Evolutionary conservation across 1,140 invertebrate genomes (phyloP), one percentile per base, ranked within the genome.

Genomic region (Anastrepha ludens): DNA sequence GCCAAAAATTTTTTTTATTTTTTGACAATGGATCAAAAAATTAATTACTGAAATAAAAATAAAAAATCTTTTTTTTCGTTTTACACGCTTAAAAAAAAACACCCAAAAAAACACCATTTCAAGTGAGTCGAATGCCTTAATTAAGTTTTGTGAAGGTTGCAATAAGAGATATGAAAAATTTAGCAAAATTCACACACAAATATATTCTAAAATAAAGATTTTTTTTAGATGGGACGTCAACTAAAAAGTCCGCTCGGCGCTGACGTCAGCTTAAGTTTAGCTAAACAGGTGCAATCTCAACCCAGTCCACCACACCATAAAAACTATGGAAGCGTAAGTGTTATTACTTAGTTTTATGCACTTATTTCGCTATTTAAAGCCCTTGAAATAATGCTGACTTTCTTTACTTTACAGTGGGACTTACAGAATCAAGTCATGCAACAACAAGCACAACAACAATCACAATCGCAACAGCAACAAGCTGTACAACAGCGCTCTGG

Each of bases 241-340:
- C 89, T 95, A 39, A 95, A 95, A 89, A 95, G 94, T 89, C 95
- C 95, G 0, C 94, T 95, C 0, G 94, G 94, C 86, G 95, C 91
- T 29, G 93, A 93, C 87, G 92, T 93, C 90, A 93, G 90, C 86
- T 89, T 93, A 29, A 90, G 90, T 39, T 86, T 93, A 87, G 92
- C 91, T 86, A 93, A 93, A 88, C 91, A 93, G 88, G 92, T 91
- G 89, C 94, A 94, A 90, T 94, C 94, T 60, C 94, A 95, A 89
- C 94, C 94, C 85, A 95, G 94, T 93, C 94, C 94, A 78, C 94
- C 94, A 44, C 94, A 95, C 87, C 94, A 95, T 90, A 94, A 95
- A 88, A 95, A 94, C 90, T 95, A 95, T 89, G 94, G 93, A 90
- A 93, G 92, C 91, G 90, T 94, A 94, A 94, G 94, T 92, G 59